phyloP scores from a whole-genome alignment of 1,140 invertebrate species.

The Apis cerana region DNA sequence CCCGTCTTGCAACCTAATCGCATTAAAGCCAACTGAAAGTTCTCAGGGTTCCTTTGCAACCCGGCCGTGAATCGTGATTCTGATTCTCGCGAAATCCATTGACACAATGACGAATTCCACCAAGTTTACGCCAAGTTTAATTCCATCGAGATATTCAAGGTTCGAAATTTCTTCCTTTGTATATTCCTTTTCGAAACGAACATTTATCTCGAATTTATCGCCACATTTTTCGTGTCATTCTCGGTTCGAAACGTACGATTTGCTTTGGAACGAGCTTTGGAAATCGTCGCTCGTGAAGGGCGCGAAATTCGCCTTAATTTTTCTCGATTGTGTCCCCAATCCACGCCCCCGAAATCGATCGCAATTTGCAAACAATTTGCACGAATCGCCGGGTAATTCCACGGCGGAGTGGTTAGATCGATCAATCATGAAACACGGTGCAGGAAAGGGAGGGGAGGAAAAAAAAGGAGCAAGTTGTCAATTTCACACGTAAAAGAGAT shows the following conservation, averaged over 20 bases:
- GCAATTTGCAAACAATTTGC: slow-evolving; percentile 68
- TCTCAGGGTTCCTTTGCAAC: slow-evolving; percentile 45
- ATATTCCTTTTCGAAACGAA: no score
- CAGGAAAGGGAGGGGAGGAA: no score
- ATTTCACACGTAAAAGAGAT: slow-evolving; percentile 28
- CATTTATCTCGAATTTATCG: no score
- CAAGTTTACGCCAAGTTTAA: background rate
- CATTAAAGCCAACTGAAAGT: slow-evolving; percentile 66
- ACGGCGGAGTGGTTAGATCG: slow-evolving; percentile 34
- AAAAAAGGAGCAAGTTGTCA: slow-evolving; percentile 12
- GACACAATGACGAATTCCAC: slow-evolving; percentile 16
- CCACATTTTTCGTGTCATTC: no score
- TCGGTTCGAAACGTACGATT: background rate
- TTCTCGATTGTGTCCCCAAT: slow-evolving; percentile 36
- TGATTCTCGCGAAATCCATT: slow-evolving; percentile 53
- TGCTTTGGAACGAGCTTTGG: no score
- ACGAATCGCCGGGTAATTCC: slow-evolving; percentile 62
- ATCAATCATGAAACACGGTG: slow-evolving; percentile 50
- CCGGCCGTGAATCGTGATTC: slow-evolving; percentile 12
- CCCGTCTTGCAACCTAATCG: slow-evolving; percentile 52
- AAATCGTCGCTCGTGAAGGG: background rate
- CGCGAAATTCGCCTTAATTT: background rate
- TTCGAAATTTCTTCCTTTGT: no score
- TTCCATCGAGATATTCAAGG: background rate
- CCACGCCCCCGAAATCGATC: slow-evolving; percentile 45